Evolutionary conservation across 2,888 invertebrate species (phyloP), one percentile per base, ranked within the genome.

Genomic region (Pachydiplax longipennis): DNA sequence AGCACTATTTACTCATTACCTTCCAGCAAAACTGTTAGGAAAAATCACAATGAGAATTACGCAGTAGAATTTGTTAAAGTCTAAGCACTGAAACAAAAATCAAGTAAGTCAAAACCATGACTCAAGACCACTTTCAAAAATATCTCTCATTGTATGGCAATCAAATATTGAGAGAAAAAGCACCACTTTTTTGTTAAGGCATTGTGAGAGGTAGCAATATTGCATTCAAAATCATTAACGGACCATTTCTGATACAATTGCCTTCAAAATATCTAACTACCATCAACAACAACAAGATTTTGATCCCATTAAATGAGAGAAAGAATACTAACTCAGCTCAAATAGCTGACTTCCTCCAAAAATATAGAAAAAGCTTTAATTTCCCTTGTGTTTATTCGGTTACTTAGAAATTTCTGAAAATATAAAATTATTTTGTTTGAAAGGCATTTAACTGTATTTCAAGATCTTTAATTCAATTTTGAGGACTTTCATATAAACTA

Each of bases 401-500:
- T 31, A 5, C 31, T 10, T 12, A 31, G 31, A 73, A 65, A 73
- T 31, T 31, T 31, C 73, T 22, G 31, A 73, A 73, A n/a, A 31
- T 73, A 73, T 73, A 73, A 65, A 73, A 10, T 31, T 73, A 73
- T 73, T 87, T 87, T 65, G 87, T 87, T 87, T 58, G 37, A 87
- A 87, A 87, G 87, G 87, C 87, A 87, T 87, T 87, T 87, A 37
- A 87, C 87, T 37, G 61, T 87, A 58, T 58, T 83, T 53, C 18
- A 35, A 31, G 58, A 58, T 31, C 58, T 83, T 53, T 53, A 31
- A 53, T 31, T 18, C 22, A 44, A 44, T 44, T 53, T 40, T 37
- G 58, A 87, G 61, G 61, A n/a, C n/a, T n/a, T n/a, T n/a, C n/a
- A n/a, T 53, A 87, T 53, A 53, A 44, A 87, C 37, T 87, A 61